Evolutionary conservation across 2,888 invertebrate species (phyloP), one percentile per base, ranked within the genome.

Genomic region (Dinocampus coccinellae): DNA sequence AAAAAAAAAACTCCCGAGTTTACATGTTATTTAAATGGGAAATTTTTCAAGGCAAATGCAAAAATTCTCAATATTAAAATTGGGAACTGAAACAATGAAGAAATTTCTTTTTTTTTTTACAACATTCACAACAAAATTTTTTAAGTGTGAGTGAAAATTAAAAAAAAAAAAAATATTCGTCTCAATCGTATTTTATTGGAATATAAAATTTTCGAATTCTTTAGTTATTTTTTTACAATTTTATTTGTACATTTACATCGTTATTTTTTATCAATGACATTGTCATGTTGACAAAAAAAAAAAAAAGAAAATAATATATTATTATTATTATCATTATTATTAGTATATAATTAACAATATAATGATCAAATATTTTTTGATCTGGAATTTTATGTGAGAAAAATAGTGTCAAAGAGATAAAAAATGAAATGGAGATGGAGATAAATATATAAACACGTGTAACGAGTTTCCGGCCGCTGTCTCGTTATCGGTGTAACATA

Each of bases 361-460:
- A 42, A 42, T n/a, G 4, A 3, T 42, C n/a, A 42, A n/a, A 42
- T 42, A 42, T 13, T 42, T 42, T 42, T 42, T 42, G 13, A 42
- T 42, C n/a, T n/a, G 42, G n/a, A n/a, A 42, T 42, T 13, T 13
- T n/a, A 42, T 42, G 42, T 42, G 42, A 42, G 42, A 42, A 42
- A 42, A 42, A 42, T 13, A 42, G 42, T 42, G 42, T 42, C 53
- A 22, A 24, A 53, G 7, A 11, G 53, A 53, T 13, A 57, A 57
- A 6, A 29, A 29, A 29, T 1, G 22, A 16, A 53, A 53, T n/a
- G 34, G 34, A 34, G 22, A 53, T 22, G 33, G 16, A 76, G 75
- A 75, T 75, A 76, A 75, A 77, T 76, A 77, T 77, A 75, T 74
- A 72, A 76, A 77, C 77, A 77, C 76, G 76, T 77, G 77, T 77